Evolutionary conservation across 2,113 vertebrate species (phyloP), one percentile per base, ranked within the genome.

Genomic region (Nothoprocta pentlandii): DNA sequence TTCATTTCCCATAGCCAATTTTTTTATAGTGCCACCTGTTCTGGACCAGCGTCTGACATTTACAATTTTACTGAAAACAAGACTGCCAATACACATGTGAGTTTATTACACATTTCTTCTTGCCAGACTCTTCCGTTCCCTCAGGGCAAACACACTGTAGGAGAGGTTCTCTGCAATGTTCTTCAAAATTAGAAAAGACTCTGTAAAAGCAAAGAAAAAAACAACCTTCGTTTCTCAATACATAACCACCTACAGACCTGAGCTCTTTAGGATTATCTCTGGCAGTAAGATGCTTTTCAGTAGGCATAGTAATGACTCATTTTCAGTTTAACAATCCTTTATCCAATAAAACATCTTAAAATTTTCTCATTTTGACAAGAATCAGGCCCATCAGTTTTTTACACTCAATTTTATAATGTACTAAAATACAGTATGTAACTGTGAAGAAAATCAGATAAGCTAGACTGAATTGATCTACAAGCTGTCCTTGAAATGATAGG

Each of bases 21-120:
- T 86, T 92, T 69, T 94, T 84, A 95, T 47, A 88, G 49, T 92
- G 69, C 66, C 91, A 92, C 94, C 94, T 97, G 95, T 80, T 95
- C 92, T 95, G 88, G 85, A 97, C 82, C 78, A 87, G 34, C 25
- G 86, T 89, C 39, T 91, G 80, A 81, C 53, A 36, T 76, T 90
- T 94, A 88, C 47, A 74, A 86, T 62, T 42, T 74, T 49, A 87
- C 58, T 91, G 63, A 86, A 88, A 87, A 30, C 7, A 80, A 86
- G 36, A 30, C 25, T 80, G 64, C 81, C 92, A 95, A 80, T 62
- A 80, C 62, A 84, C 69, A 85, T 70, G 71, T 68, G 44, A 70
- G 41, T 66, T 93, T 88, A 88, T 61, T 86, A 81, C 41, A 89
- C 2, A 64, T 91, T 89, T 94, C 13, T 70, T 82, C 86, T 76